phyloP scores from a whole-genome alignment of 2,888 invertebrate species.

The Lycaena phlaeas region DNA sequence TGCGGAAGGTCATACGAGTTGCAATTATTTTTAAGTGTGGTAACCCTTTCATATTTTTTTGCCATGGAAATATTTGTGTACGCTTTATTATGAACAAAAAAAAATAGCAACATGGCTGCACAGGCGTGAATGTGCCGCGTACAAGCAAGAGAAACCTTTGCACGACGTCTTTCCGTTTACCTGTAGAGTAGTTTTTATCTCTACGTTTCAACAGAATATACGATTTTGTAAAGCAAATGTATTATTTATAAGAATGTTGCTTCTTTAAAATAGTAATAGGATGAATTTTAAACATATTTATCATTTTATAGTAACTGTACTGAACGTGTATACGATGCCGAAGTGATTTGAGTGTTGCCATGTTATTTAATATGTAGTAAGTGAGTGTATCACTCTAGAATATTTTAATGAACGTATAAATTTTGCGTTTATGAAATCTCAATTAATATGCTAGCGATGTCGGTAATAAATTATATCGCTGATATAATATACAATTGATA shows the following conservation, averaged over 20 bases:
- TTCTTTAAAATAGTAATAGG: too few relatives aligned
- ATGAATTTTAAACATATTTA: too few relatives aligned
- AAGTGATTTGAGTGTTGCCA: too few relatives aligned
- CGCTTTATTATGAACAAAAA: background rate
- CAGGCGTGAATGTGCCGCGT: background rate
- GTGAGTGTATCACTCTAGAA: too few relatives aligned
- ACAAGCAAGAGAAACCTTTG: background rate
- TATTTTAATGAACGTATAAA: too few relatives aligned
- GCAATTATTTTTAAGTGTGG: constrained; percentile 9
- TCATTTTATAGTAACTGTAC: too few relatives aligned
- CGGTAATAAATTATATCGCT: too few relatives aligned
- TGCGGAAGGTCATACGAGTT: constrained; percentile 8
- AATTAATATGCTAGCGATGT: too few relatives aligned
- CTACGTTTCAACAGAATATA: background rate
- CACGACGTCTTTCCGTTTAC: background rate
- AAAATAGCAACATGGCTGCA: constrained; percentile 2
- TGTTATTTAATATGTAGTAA: too few relatives aligned
- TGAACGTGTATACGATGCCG: too few relatives aligned
- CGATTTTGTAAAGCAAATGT: background rate
- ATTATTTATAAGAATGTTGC: background rate
- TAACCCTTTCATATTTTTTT: constrained; percentile 3
- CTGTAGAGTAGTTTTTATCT: constrained; percentile 5
- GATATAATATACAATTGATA: too few relatives aligned
- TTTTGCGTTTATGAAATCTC: too few relatives aligned
- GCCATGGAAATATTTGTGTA: constrained; percentile 1